Evolutionary conservation across 1,140 invertebrate genomes (phyloP), one percentile per base, ranked within the genome.

Genomic region (Eumaeus atala): DNA sequence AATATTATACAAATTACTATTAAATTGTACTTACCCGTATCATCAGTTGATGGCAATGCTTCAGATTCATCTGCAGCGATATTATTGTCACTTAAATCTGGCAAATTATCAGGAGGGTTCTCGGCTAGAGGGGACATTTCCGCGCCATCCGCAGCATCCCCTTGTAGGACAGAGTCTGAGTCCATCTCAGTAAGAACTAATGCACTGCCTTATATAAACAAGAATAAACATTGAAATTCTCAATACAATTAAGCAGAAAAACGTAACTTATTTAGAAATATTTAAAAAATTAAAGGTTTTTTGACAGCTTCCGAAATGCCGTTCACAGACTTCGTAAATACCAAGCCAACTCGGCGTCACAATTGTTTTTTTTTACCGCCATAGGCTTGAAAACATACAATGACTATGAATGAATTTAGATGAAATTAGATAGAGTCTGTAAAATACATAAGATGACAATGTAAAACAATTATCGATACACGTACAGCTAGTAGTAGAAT

Each of bases 71-170:
- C 71, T 51, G 65, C 61, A 44, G 67, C 62, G 62, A 76, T 62
- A 64, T 85, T 83, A 66, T 76, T 77, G 59, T 81, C 82, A 67
- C 71, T 73, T 56, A 76, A 64, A 61, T 87, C 82, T 42, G 66
- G 72, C 58, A 72, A 56, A 56, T 70, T 73, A 69, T 83, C 81
- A 51, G 70, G 62, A 64, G 77, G 77, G 59, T 74, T 78, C 71
- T 83, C 84, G 56, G 69, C 73, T 62, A 80, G 67, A 63, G 80
- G 79, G 44, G 74, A 84, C 66, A 82, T 78, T 84, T 84, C 79
- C 74, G 76, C 84, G 79, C 87, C 82, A 86, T 84, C 84, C 59
- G 77, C 66, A 63, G 77, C 69, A 71, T 84, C 83, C 58, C 70
- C 71, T 42, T 79, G 81, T 53, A 84, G 60, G 57, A 70, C 77